Percentiles rank a stretch among this genome's conserved stretches.
These are phyloP conservation scores for Mesocricetus auratus DNA, from an alignment of 2,113 vertebrate species.

Conservation along the genomic window DNA sequence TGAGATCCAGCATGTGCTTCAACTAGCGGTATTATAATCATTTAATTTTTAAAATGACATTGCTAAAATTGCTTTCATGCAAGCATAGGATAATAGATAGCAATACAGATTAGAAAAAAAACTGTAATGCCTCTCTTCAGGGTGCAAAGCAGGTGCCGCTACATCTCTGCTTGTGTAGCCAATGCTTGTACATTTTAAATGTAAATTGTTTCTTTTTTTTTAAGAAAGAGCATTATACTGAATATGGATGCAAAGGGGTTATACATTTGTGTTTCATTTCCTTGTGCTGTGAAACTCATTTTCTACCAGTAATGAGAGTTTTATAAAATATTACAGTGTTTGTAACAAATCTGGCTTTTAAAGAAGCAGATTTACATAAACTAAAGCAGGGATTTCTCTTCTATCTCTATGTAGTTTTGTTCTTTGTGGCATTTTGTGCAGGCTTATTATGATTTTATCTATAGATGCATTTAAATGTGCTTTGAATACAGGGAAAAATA, in stretches of 20 bases:
- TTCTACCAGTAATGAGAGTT: constrained; percentile 67
- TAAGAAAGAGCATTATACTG: constrained; percentile 59
- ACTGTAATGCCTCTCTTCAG: constrained; percentile 36
- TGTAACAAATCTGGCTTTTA: constrained; percentile 74
- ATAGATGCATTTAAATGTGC: constrained; percentile 36
- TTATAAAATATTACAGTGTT: constrained; percentile 60
- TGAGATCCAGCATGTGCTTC: constrained; percentile 45
- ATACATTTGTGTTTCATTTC: constrained; percentile 59
- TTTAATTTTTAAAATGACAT: constrained; percentile 47
- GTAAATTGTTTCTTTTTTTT: constrained; percentile 68
- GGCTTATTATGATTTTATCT: constrained; percentile 75
- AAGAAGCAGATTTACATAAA: constrained; percentile 67
- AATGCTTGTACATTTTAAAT: constrained; percentile 70
- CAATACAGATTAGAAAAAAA: constrained; percentile 13
- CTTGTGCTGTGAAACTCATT: constrained; percentile 66
- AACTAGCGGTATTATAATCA: constrained; percentile 59
- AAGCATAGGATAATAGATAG: constrained; percentile 54
- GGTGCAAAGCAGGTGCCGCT: constrained; percentile 35
- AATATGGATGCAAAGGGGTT: constrained; percentile 50
- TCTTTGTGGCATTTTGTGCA: constrained; percentile 62
- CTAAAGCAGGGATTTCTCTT: constrained; percentile 54
- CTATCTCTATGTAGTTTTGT: constrained; percentile 75
- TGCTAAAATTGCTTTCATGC: background rate
- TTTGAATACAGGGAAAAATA: constrained; percentile 45
- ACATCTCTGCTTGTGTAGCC: background rate